Base-by-base conservation (phyloP, 2,888 invertebrate genomes). In the Campoplex capitator region DNA sequence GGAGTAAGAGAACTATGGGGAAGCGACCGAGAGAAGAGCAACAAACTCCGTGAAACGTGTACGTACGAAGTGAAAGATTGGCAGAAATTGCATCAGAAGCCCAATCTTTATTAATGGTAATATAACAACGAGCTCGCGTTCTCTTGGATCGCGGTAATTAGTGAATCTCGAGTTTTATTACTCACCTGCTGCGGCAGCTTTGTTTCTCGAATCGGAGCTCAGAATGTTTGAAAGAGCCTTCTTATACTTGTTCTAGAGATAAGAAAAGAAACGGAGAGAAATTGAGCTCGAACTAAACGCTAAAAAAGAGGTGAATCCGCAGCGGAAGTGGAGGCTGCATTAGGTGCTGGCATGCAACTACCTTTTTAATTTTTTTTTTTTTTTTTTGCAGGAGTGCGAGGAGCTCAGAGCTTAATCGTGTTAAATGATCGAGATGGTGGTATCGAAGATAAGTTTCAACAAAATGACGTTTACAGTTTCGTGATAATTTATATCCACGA, bases 161-260 rank as follows among this genome's bases (percentile, higher is more conserved):
- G 45, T 48, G 28, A 48, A 32, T 45, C 48, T 76, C 48, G 48
- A 76, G 45, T 67, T 68, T 70, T 68, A 38, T 67, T 83, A n/a
- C 13, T 70, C 35, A 51, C 32, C n/a, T 58, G 38, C 23, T 58
- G 38, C 23, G 28, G 58, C 3, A 28, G 28, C 28, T 58, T 58
- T 13, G 13, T 4, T 13, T 28, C 28, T 28, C 13, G 8, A 13
- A 13, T 11, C 8, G 3, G 58, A 3, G 11, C 0, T 11, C 3
- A 4, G 28, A 13, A 13, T 58, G 11, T 28, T 3, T 28, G 1
- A 28, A 0, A 28, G 11, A 6, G 11, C 1, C 28, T 11, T 11
- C 13, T 3, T 28, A 13, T 13, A 8, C 58, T 28, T 28, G 4
- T 23, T 23, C 23, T 0, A 23, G 23, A 23, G 23, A 23, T 23